Conservation (phyloP, 2,888 invertebrate genomes). For the Cephus nigrinus region DNA sequence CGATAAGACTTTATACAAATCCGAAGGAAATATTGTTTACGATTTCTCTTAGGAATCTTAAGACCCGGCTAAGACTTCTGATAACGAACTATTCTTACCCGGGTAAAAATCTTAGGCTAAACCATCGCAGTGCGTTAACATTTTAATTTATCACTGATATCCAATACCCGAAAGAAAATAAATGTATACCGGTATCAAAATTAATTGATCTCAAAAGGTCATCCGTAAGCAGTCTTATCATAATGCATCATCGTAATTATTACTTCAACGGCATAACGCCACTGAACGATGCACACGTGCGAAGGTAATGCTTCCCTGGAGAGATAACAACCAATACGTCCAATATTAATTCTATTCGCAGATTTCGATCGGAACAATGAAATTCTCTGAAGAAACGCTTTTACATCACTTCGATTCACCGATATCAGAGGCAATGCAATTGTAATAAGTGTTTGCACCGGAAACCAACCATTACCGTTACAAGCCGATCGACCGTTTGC, state of each 20-base stretch:
- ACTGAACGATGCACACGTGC: background rate
- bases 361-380: background rate
- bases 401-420: background rate
- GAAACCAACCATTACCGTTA: conserved; percentile 1
- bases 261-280: background rate
- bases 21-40: background rate
- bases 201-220: background rate
- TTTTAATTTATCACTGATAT: background rate
- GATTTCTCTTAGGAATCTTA: background rate
- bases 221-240: background rate
- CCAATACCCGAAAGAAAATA: background rate
- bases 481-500: background rate
- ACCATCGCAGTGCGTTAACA: no score
- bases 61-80: background rate
- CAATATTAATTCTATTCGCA: background rate
- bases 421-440: background rate
- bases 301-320: background rate
- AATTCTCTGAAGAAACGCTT: background rate
- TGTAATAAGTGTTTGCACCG: background rate
- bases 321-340: background rate
- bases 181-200: background rate
- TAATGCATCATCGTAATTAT: background rate
- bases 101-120: no score
- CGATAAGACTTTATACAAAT: background rate
- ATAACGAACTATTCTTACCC: background rate